Evolutionary conservation across 2,113 vertebrate genomes (phyloP).

Genomic region (Odontesthes bonariensis): DNA sequence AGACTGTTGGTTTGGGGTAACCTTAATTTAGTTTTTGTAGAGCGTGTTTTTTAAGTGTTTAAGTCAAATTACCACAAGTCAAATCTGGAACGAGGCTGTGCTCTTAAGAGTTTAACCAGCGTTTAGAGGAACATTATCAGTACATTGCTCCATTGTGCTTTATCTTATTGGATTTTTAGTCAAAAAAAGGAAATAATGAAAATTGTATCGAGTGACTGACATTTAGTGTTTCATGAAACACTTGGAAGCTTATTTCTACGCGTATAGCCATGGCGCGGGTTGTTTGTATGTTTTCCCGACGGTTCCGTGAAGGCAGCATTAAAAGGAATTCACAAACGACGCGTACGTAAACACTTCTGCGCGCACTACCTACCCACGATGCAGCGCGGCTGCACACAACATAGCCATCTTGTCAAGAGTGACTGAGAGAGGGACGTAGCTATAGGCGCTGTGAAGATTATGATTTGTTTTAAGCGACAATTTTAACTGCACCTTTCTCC

Average conservation of each 20-base stretch:
- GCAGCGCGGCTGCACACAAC: slow-evolving; percentile 74
- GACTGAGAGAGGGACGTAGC: slow-evolving; percentile 63
- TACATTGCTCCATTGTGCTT: too few species aligned
- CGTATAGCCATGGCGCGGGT: not conserved
- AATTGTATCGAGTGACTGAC: not conserved
- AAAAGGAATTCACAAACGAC: slow-evolving; percentile 48
- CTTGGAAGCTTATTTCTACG: not conserved
- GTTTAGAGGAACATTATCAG: too few species aligned
- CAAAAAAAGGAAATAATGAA: not conserved
- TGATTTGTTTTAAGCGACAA: slow-evolving; percentile 30
- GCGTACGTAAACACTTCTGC: slow-evolving; percentile 55
- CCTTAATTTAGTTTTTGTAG: not conserved
- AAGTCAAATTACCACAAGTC: not conserved
- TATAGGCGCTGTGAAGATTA: slow-evolving; percentile 49
- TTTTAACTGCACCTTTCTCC: slow-evolving; percentile 3
- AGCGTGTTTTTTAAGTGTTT: not conserved
- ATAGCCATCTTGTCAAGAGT: slow-evolving; percentile 81
- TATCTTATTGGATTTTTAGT: too few species aligned
- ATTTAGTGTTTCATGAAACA: not conserved
- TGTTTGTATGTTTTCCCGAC: not conserved
- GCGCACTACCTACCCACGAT: slow-evolving; percentile 69
- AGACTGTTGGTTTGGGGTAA: not conserved
- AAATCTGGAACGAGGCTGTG: too few species aligned
- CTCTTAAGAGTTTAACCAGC: too few species aligned
- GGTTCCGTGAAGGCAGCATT: slow-evolving; percentile 35